phyloP scores from a whole-genome alignment of 2,888 invertebrate species.

The Cantharis lateralis region DNA sequence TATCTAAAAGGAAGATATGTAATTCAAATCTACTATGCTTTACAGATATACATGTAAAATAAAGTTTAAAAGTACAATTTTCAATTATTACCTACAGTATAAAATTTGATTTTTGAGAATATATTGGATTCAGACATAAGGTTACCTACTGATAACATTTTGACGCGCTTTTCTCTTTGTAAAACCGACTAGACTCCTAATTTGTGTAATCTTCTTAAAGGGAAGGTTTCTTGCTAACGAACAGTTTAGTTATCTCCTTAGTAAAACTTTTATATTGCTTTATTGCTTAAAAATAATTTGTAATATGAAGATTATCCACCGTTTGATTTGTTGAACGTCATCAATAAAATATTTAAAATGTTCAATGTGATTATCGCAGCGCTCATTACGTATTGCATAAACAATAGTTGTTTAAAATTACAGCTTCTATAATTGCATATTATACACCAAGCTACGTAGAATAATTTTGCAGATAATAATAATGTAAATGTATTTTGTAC shows the following conservation, averaged over 20 bases:
- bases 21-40: no score
- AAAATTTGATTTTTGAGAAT: background rate
- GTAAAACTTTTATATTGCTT: background rate
- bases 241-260: background rate
- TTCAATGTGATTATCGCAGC: background rate
- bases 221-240: background rate
- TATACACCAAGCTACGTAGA: background rate
- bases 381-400: background rate
- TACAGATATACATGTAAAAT: no score
- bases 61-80: no score
- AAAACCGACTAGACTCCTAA: background rate
- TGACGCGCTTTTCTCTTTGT: background rate
- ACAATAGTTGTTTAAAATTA: background rate
- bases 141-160: no score
- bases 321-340: background rate
- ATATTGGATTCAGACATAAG: background rate
- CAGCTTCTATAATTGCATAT: background rate
- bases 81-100: background rate
- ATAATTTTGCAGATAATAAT: background rate
- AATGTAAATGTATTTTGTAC: background rate
- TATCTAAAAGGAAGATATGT: no score
- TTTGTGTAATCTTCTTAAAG: background rate
- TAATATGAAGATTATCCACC: background rate
- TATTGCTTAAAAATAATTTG: background rate
- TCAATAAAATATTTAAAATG: background rate